Conservation (phyloP, 2,888 invertebrate species). For the Odontocerum albicorne region DNA sequence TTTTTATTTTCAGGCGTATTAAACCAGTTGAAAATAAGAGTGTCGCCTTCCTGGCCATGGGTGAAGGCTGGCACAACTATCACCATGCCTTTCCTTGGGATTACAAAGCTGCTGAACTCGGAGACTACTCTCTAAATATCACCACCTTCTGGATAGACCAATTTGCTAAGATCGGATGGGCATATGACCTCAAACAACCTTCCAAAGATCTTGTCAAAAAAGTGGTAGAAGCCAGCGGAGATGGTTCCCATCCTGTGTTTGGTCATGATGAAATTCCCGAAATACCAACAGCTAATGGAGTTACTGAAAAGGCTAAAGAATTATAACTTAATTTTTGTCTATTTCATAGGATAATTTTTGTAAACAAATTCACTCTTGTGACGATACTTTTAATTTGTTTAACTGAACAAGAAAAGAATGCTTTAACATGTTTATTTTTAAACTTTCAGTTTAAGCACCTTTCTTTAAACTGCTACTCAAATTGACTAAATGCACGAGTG, state of each 20-base stretch:
- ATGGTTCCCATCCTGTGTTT: slow-evolving; percentile 42
- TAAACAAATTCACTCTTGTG: too few species aligned
- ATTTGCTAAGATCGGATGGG: slow-evolving; percentile 74
- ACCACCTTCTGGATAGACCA: slow-evolving; percentile 71
- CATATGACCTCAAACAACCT: slow-evolving; percentile 73
- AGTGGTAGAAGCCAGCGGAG: slow-evolving; percentile 59
- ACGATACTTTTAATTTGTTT: too few species aligned
- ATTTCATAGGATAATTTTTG: too few species aligned
- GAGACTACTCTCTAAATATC: slow-evolving; percentile 62
- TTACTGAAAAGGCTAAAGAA: not conserved
- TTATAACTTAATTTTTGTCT: too few species aligned
- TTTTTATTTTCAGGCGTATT: slow-evolving; percentile 60
- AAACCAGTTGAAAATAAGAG: slow-evolving; percentile 76
- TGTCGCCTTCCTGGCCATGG: slow-evolving; percentile 73
- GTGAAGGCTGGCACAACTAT: slow-evolving; percentile 94
- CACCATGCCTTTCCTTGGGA: slow-evolving; percentile 94
- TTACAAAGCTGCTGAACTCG: slow-evolving; percentile 88
- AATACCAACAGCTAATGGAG: not conserved
- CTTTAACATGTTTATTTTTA: too few species aligned
- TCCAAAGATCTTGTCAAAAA: slow-evolving; percentile 56
- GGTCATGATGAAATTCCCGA: slow-evolving; percentile 16
- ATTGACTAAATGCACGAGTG: too few species aligned
- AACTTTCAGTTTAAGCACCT: too few species aligned
- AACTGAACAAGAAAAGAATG: too few species aligned
- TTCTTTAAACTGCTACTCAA: too few species aligned